phyloP scores from a whole-genome alignment of 1,140 invertebrate genomes.

The Psix sp. region DNA sequence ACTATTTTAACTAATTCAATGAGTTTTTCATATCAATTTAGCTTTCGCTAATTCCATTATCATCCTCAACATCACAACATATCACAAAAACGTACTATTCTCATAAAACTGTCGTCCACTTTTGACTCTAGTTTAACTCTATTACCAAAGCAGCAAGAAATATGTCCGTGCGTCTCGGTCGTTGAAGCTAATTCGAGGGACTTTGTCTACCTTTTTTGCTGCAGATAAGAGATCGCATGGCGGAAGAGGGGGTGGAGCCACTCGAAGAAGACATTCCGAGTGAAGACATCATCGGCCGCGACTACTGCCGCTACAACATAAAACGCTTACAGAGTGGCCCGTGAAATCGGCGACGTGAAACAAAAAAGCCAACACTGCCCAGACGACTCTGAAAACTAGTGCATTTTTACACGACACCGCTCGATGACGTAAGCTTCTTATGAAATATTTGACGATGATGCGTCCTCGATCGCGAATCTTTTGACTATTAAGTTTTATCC shows the following conservation, averaged over 20 bases:
- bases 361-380: constrained; percentile 22
- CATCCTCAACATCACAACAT: too few relatives aligned
- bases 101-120: too few relatives aligned
- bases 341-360: constrained; percentile 33
- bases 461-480: constrained; percentile 18
- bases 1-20: too few relatives aligned
- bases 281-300: constrained; percentile 73
- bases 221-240: constrained; percentile 72
- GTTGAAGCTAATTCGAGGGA: constrained; percentile 27
- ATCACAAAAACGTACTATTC: too few relatives aligned
- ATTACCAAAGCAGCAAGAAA: constrained; percentile 11
- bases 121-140: neutral
- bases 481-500: constrained; percentile 6
- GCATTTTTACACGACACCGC: constrained; percentile 28
- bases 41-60: too few relatives aligned
- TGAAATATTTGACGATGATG: constrained; percentile 22
- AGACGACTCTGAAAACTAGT: constrained; percentile 25
- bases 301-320: constrained; percentile 73
- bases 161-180: constrained; percentile 11
- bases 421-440: too few relatives aligned
- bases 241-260: constrained; percentile 71
- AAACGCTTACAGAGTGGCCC: constrained; percentile 63
- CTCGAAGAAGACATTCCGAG: constrained; percentile 72
- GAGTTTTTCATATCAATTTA: too few relatives aligned
- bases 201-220: constrained; percentile 49